Conservation (phyloP, 2,888 invertebrate genomes). For the Drosophila nigricruria region DNA sequence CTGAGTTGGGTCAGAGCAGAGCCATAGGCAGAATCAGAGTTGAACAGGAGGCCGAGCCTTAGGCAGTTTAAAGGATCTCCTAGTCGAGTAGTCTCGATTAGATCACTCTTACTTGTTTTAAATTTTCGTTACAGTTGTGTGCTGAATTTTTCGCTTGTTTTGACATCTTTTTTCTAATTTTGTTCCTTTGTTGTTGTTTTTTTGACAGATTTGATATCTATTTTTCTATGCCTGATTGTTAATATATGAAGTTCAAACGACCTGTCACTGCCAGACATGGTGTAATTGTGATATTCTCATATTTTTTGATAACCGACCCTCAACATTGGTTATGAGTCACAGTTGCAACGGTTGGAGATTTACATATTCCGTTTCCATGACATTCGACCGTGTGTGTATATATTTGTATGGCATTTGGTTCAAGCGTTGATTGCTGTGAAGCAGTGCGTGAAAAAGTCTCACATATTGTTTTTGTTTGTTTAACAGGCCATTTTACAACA, state of each 20-base stretch:
- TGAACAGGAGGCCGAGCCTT: too few relatives aligned
- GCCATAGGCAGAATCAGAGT: too few relatives aligned
- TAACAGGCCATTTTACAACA: conserved; percentile 28
- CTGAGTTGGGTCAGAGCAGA: too few relatives aligned
- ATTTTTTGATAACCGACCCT: conserved; percentile 15
- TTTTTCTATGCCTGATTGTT: background rate
- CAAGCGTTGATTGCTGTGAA: conserved; percentile 75
- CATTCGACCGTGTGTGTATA: background rate
- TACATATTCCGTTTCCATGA: conserved; percentile 2
- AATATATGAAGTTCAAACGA: conserved; percentile 33
- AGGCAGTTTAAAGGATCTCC: too few relatives aligned
- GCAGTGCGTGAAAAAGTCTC: conserved; percentile 71
- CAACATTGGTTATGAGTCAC: conserved; percentile 10
- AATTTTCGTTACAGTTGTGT: background rate
- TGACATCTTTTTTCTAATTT: background rate
- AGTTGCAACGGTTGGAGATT: conserved; percentile 19
- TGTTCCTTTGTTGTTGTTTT: background rate
- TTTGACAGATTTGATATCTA: background rate
- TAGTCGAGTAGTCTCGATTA: too few relatives aligned
- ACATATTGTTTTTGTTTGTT: conserved; percentile 52
- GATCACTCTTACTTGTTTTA: too few relatives aligned
- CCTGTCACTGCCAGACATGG: conserved; percentile 29
- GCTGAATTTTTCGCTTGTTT: background rate
- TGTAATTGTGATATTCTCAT: conserved; percentile 23
- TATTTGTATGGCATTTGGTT: conserved; percentile 46